Base-by-base conservation (phyloP, 1,140 invertebrate species). In the Kradibia gibbosae region DNA sequence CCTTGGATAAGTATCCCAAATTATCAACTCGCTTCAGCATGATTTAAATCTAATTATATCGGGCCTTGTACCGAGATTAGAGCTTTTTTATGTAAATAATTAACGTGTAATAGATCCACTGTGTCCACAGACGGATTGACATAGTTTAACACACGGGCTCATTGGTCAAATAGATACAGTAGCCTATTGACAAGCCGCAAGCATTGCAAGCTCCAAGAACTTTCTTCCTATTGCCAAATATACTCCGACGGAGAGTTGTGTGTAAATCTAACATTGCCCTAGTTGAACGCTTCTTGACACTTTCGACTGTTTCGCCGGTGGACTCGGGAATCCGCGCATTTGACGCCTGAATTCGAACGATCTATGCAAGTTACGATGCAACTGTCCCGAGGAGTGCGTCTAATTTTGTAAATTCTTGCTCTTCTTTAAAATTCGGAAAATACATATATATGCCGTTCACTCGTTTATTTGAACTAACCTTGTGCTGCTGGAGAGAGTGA, bases 261-360 rank as follows among this genome's bases (percentile, higher is more conserved):
- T 22, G 50, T 82, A 90, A 91, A 88, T 91, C 90, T 88, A 87
- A 86, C 87, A 89, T 90, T 89, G 88, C 88, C 87, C 86, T 87
- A 87, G 88, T 89, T 90, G 88, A 89, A 85, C 86, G 83, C 85
- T 83, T 89, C 89, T 90, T 88, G 89, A 90, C 89, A 90, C 87
- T 90, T 90, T 84, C 88, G 88, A 90, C 87, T 88, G 88, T 87
- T 88, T 85, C 84, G 83, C 85, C 17, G 62, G 87, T 84, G 84
- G 87, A 90, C 85, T 86, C 84, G 85, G 88, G 84, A 89, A 89
- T 87, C 86, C 83, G 85, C 53, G 65, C 55, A 34, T 78, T 82
- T 75, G 81, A 79, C 75, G 48, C 73, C 55, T 78, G 67, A 72
- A 77, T 78, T 78, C 53, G 28, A 62, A 72, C 53, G 71, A 80